These are phyloP conservation scores for Eurytoma adleriae DNA, from an alignment of 2,888 invertebrate genomes.

Conservation along the genomic window DNA sequence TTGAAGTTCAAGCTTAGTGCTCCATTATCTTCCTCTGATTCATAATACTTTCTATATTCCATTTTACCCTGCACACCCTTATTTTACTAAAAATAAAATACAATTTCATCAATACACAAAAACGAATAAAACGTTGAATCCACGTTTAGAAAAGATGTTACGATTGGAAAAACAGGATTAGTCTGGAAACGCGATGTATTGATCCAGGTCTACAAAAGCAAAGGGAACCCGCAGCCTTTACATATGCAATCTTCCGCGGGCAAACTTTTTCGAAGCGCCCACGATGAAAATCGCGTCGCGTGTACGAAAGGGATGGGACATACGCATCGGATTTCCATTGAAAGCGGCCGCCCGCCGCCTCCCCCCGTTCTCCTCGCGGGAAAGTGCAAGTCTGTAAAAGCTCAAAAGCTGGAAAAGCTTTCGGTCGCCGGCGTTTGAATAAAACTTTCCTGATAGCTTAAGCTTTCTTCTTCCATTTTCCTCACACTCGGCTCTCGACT, in stretches of 20 bases:
- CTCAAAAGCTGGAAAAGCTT: conserved; percentile 69
- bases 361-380: conserved; percentile 27
- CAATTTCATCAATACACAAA: too few relatives aligned
- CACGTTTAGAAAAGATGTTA: neutral
- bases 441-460: conserved; percentile 69
- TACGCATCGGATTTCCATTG: conserved; percentile 62
- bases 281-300: conserved; percentile 50
- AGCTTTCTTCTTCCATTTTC: conserved; percentile 59
- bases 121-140: too few relatives aligned
- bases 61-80: too few relatives aligned
- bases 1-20: too few relatives aligned
- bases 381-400: conserved; percentile 65
- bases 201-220: conserved; percentile 31
- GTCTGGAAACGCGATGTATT: conserved; percentile 35
- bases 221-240: conserved; percentile 44
- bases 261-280: conserved; percentile 48
- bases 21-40: too few relatives aligned
- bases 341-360: conserved; percentile 46
- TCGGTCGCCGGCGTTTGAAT: conserved; percentile 66
- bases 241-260: conserved; percentile 51
- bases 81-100: too few relatives aligned
- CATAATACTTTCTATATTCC: too few relatives aligned
- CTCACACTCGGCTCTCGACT: conserved; percentile 24
- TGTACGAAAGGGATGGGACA: conserved; percentile 54
- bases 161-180: conserved; percentile 18